Base-by-base conservation (phyloP, 1,140 invertebrate genomes). In the Megalonaias nervosa region DNA sequence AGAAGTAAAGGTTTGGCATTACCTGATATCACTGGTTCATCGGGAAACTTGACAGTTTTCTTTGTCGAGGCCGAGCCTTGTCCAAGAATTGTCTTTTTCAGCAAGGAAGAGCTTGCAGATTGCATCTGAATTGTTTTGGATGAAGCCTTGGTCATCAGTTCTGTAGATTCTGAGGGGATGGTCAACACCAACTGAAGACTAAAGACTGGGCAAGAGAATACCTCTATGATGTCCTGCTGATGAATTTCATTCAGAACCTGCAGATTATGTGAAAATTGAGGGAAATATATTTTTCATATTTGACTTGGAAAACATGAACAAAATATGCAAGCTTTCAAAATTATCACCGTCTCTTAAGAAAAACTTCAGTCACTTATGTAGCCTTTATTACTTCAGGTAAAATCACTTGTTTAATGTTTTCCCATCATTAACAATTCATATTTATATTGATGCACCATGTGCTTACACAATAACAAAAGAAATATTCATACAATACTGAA, bases 201-300 rank as follows among this genome's bases (percentile, higher is more conserved):
- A 71, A 90, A 89, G 2, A 88, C 85, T 48, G 89, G 86, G 31
- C 77, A 81, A 62, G 85, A 78, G 31, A 88, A 82, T 67, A 88
- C 87, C 65, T 88, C 87, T 26, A 88, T 83, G 14, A 85, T 77
- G 64, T 87, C 86, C 57, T 82, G 81, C 17, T 85, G 75, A 58
- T 78, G 79, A 26, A 89, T 86, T 79, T 90, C 89, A 61, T 89
- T 81, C 65, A 90, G 67, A 23, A 90, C 84, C 88, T 89, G 56
- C 17, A 67, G 68, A 77, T 59, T 23, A 59, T 2, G 79, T 11
- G 38, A 48, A 48, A 48, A 48, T 48, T 48, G 9, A 48, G 6
- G 38, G 38, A 48, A 4, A 48, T 0, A 48, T 6, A 48, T 6
- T 48, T 48, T 48, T 48, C 38, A 48, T 48, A 48, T 48, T 48